phyloP scores from a whole-genome alignment of 2,113 vertebrate species.

The Eolophus roseicapilla region DNA sequence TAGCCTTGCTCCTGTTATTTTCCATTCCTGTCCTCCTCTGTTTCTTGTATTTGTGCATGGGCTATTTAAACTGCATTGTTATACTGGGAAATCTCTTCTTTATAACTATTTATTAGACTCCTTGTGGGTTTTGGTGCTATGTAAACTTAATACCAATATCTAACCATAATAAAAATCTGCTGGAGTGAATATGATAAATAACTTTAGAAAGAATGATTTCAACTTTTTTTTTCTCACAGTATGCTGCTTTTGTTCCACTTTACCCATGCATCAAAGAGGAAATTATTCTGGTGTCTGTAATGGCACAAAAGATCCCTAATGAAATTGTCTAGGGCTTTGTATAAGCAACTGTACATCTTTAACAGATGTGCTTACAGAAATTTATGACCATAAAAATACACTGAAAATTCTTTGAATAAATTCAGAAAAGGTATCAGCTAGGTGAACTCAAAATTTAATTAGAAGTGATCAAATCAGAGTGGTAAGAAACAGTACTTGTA shows the following conservation, averaged over 20 bases:
- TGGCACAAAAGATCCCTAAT: background rate
- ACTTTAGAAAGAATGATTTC: background rate
- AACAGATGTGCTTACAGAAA: background rate
- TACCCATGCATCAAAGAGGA: background rate
- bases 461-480: background rate
- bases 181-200: background rate
- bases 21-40: background rate
- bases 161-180: background rate
- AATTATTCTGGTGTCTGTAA: background rate
- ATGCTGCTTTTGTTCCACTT: background rate
- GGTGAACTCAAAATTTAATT: background rate
- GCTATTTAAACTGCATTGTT: background rate
- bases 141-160: background rate
- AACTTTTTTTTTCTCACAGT: background rate
- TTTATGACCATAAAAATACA: background rate
- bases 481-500: background rate
- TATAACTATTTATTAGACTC: background rate
- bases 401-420: background rate
- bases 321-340: background rate
- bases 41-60: background rate
- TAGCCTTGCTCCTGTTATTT: background rate
- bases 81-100: background rate
- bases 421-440: background rate
- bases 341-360: background rate
- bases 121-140: background rate